phyloP scores from a whole-genome alignment of 2,797 vertebrate genomes.

The Neosilurus mollespiculum region DNA sequence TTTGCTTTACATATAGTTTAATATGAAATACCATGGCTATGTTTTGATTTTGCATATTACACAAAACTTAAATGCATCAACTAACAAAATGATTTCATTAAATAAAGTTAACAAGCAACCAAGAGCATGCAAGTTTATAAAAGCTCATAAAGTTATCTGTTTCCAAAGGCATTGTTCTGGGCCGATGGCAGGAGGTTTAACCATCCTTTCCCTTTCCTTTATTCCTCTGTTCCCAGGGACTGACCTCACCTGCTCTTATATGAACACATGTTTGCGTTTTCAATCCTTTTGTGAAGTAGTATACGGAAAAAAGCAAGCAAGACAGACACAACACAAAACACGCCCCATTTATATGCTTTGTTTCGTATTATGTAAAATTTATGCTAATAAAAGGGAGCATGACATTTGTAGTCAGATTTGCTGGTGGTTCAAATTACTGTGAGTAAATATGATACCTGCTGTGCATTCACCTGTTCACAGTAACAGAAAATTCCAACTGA shows the following conservation, averaged over 20 bases:
- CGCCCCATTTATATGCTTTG: background rate
- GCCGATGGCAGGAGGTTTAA: background rate
- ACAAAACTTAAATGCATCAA: background rate
- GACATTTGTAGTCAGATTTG: background rate
- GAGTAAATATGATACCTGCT: background rate
- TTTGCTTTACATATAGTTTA: too few relatives aligned
- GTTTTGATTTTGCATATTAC: background rate
- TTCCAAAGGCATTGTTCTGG: background rate
- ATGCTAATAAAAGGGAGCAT: background rate
- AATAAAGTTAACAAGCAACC: background rate
- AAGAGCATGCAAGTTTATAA: background rate
- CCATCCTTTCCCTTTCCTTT: slow-evolving; percentile 16
- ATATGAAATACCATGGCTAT: background rate
- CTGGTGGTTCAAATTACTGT: background rate
- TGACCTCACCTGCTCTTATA: slow-evolving; percentile 37
- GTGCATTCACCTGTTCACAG: background rate
- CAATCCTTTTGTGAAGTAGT: slow-evolving; percentile 44
- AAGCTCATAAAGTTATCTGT: background rate
- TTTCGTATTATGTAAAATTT: background rate
- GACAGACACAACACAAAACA: slow-evolving; percentile 17
- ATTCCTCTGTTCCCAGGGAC: background rate
- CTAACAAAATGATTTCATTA: background rate
- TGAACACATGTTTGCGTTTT: slow-evolving; percentile 57
- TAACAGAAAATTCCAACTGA: background rate
- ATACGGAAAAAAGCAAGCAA: slow-evolving; percentile 51